Conservation (phyloP, 2,113 vertebrate species). For the Danionella cerebrum region DNA sequence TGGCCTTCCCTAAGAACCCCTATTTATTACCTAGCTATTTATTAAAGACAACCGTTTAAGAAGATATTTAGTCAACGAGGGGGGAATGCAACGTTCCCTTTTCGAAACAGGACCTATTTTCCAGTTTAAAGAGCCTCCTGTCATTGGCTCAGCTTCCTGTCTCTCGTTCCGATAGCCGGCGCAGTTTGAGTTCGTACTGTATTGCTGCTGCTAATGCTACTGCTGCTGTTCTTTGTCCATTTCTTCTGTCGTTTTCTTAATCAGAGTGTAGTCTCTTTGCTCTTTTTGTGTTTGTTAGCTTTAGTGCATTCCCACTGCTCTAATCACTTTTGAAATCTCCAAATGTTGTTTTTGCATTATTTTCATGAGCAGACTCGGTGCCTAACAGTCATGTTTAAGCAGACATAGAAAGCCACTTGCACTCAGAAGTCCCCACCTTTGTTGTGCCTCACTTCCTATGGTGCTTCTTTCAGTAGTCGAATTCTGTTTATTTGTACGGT, state of each 20-base stretch:
- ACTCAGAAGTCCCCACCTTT: slow-evolving; percentile 74
- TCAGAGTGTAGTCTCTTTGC: not conserved
- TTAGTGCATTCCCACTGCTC: slow-evolving; percentile 19
- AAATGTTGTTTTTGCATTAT: slow-evolving; percentile 45
- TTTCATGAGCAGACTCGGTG: slow-evolving; percentile 70
- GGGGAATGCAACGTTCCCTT: not conserved
- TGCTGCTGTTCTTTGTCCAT: slow-evolving; percentile 49
- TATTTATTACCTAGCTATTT: slow-evolving; percentile 24
- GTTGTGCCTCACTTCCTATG: slow-evolving; percentile 91
- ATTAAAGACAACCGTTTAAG: slow-evolving; percentile 14
- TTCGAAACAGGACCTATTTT: not conserved
- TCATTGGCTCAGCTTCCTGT: slow-evolving; percentile 14
- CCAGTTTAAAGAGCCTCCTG: not conserved
- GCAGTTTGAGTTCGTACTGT: slow-evolving; percentile 28
- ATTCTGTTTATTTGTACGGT: slow-evolving; percentile 84
- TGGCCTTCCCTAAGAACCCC: slow-evolving; percentile 26
- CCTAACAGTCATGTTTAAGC: slow-evolving; percentile 77
- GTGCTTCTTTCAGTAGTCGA: slow-evolving; percentile 87
- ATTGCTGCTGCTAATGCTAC: slow-evolving; percentile 56
- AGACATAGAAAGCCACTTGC: slow-evolving; percentile 77
- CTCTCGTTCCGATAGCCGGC: slow-evolving; percentile 10
- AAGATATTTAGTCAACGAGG: not conserved
- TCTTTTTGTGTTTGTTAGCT: not conserved
- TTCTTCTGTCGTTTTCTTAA: slow-evolving; percentile 22
- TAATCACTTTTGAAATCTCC: too few species aligned